Evolutionary conservation across 1,140 invertebrate species (phyloP), one percentile per base, ranked within the genome.

Genomic region (Oryctes rhinoceros): DNA sequence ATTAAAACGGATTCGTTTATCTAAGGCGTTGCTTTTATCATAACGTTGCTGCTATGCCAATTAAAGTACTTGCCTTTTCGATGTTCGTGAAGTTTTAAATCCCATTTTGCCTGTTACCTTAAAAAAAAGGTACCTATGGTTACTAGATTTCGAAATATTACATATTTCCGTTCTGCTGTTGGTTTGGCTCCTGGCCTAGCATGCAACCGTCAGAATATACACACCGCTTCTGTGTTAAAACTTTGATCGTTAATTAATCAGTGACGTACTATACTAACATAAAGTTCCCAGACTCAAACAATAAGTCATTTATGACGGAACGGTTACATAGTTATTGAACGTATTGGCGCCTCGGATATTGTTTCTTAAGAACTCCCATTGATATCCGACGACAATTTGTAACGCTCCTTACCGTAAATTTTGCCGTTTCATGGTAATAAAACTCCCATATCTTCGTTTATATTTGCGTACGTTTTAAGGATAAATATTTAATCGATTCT

Each of bases 191-290:
- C 39, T 44, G 5, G n/a, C 49, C n/a, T 53, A 53, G 49, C 49
- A 53, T 53, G 49, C 49, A 53, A 53, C 49, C 49, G 49, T 15
- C 13, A 10, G n/a, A 10, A 53, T 3, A 3, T 53, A 53, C 49
- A 53, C 13, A 18, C 13, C n/a, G 13, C 4, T 9, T 15, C 13
- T 53, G 49, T 53, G 49, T 53, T 53, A 13, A 53, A 53, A 53
- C 49, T 53, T 53, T 53, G 49, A 53, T 53, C 49, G 49, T 53
- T 53, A 53, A 53, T 53, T 53, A 53, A 53, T 53, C 49, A 53
- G 13, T 53, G 49, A 18, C 49, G 7, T 53, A 15, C 13, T 53
- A 53, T 53, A 13, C 49, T 13, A 18, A 18, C 49, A 18, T 53
- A 13, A 53, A 53, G 49, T 53, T 53, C 4, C 49, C 49, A 53